These are phyloP conservation scores for Thamnophis elegans DNA, from an alignment of 2,797 vertebrate genomes.

Conservation along the genomic window DNA sequence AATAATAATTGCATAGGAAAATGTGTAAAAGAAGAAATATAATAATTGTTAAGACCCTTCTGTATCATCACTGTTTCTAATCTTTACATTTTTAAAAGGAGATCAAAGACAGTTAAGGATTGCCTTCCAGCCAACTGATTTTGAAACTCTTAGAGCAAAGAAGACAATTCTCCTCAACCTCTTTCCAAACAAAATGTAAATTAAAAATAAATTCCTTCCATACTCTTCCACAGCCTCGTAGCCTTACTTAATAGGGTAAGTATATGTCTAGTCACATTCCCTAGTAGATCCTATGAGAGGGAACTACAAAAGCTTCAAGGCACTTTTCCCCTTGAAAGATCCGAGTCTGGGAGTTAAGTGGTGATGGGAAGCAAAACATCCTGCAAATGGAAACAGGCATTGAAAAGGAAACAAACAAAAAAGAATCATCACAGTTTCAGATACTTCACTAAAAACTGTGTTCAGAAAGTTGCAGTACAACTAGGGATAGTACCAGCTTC, in stretches of 20 bases:
- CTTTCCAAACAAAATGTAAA: not conserved
- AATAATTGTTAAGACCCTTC: not conserved
- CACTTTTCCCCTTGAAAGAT: not conserved
- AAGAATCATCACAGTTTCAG: not conserved
- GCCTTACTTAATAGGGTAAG: not conserved
- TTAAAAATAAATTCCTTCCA: not conserved
- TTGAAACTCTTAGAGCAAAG: not conserved
- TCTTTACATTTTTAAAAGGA: not conserved
- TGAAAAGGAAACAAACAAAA: not conserved
- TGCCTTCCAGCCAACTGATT: not conserved
- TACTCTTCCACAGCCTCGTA: not conserved
- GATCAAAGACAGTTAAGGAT: not conserved
- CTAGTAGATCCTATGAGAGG: not conserved
- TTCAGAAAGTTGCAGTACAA: not conserved
- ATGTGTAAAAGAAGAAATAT: not conserved
- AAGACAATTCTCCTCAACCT: not conserved
- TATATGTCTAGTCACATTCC: not conserved
- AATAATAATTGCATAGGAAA: not conserved
- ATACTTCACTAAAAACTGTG: not conserved
- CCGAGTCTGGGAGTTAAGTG: not conserved
- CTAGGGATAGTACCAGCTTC: not conserved
- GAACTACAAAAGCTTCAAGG: not conserved
- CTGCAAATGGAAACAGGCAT: not conserved
- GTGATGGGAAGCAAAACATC: not conserved
- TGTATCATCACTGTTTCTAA: not conserved